Evolutionary conservation across 1,140 invertebrate genomes (phyloP).

Genomic region (Hylyphantes graminicola): DNA sequence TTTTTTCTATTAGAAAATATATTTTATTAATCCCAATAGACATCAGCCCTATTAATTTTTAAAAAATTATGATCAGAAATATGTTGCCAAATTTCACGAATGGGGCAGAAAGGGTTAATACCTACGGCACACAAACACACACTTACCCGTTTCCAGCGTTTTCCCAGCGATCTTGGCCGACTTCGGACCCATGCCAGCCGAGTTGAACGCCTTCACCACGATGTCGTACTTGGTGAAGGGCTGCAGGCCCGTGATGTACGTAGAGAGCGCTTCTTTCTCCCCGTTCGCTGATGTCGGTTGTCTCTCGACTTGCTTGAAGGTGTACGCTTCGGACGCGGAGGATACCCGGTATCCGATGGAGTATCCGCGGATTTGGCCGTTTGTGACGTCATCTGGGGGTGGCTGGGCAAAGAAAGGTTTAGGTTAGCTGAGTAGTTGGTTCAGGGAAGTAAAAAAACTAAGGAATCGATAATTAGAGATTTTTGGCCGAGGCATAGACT

Average conservation of each 20-base stretch:
- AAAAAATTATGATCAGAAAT: too few relatives aligned
- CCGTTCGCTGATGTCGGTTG: background rate
- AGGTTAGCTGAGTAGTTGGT: background rate
- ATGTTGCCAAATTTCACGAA: too few relatives aligned
- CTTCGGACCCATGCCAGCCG: slow-evolving; percentile 75
- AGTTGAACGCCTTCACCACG: slow-evolving; percentile 68
- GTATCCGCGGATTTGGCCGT: slow-evolving; percentile 69
- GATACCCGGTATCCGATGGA: slow-evolving; percentile 63
- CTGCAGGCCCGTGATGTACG: slow-evolving; percentile 63
- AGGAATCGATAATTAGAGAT: too few relatives aligned
- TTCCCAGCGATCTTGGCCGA: slow-evolving; percentile 79
- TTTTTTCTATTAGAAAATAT: too few relatives aligned
- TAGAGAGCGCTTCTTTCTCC: slow-evolving; percentile 34
- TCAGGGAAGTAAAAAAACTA: too few relatives aligned
- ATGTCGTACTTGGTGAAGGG: slow-evolving; percentile 69
- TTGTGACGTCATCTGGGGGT: slow-evolving; percentile 85
- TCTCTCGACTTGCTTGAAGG: slow-evolving; percentile 65
- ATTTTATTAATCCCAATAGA: too few relatives aligned
- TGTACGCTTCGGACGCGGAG: slow-evolving; percentile 59
- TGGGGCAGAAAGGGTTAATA: too few relatives aligned
- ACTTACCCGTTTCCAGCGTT: slow-evolving; percentile 74
- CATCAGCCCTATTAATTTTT: too few relatives aligned
- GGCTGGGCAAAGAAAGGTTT: slow-evolving; percentile 67
- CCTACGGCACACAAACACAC: too few relatives aligned
- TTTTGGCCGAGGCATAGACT: too few relatives aligned